A percentile compares a stretch with the other conserved stretches of the same genome.
Conservation (phyloP, 2,888 invertebrate species). For the Fragum whitleyi region DNA sequence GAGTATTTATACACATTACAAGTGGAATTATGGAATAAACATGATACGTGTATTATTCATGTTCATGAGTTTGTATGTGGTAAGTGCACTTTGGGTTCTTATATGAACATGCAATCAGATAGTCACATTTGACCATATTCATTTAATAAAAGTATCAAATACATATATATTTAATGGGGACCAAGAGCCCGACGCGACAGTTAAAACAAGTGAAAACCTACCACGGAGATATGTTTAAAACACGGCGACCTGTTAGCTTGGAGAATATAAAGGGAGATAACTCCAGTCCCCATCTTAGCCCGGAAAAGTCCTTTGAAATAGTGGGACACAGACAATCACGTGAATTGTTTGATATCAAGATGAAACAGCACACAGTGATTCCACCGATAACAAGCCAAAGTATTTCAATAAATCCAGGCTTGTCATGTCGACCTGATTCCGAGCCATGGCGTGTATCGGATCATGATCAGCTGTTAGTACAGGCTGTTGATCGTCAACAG, state of each 20-base stretch:
- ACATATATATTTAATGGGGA: background rate
- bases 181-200: background rate
- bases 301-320: background rate
- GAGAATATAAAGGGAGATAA: background rate
- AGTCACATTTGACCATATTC: too few relatives aligned
- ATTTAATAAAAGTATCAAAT: too few relatives aligned
- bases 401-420: background rate
- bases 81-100: too few relatives aligned
- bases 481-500: constrained; percentile 2
- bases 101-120: too few relatives aligned
- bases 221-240: constrained; percentile 17
- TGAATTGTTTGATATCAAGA: background rate
- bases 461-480: background rate
- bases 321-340: background rate
- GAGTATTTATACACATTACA: too few relatives aligned
- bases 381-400: background rate
- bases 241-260: constrained; percentile 9
- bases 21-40: too few relatives aligned
- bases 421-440: background rate
- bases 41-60: too few relatives aligned
- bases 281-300: background rate
- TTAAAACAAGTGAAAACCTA: background rate
- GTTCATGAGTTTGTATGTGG: too few relatives aligned
- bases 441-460: background rate
- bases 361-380: background rate